Base-by-base conservation (phyloP, 1,140 invertebrate species). In the Hylaeus volcanicus region DNA sequence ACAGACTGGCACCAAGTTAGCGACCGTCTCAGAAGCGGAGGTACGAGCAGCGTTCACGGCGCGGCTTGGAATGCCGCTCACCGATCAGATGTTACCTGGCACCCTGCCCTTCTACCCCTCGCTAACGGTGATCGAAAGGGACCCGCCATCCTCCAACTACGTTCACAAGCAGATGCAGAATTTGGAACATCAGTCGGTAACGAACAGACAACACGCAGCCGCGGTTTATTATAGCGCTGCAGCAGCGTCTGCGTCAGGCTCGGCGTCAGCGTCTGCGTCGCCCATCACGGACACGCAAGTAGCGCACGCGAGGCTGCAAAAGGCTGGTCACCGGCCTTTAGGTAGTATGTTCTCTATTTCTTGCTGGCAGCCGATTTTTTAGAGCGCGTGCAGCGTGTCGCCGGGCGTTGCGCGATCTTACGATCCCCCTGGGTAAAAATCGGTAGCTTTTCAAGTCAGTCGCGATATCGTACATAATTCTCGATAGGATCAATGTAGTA, bases 21-120 rank as follows among this genome's bases (percentile, higher is more conserved):
- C 95, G 4, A 94, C 95, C 9, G 95, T 96, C 26, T 96, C 96
- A n/a, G 97, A 98, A 89, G 96, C 96, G 39, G 96, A 97, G 88
- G 94, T 97, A 1, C 94, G 96, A 76, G 96, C 96, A 0, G 96
- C 96, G 2, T 95, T 95, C 75, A 96, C 96, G 6, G 95, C 96
- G 1, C 94, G 96, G 26, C 92, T 97, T 68, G 96, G 96, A 53
- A 95, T 96, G 94, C 96, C 96, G 5, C 91, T 97, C 0, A 96
- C 96, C 1, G 95, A 95, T 26, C 95, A 96, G 88, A 95, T 97
- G 94, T 92, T 97, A 76, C 95, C 96, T 2, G 95, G 95, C 61
- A 96, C 96, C 6, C 92, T 97, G 87, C 96, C 96, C 51, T 97
- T 96, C 91, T 97, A 97, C 91, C 96, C 96, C 73, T 95, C 96